phyloP scores from a whole-genome alignment of 2,888 invertebrate genomes.

The Pterobdella sp. region DNA sequence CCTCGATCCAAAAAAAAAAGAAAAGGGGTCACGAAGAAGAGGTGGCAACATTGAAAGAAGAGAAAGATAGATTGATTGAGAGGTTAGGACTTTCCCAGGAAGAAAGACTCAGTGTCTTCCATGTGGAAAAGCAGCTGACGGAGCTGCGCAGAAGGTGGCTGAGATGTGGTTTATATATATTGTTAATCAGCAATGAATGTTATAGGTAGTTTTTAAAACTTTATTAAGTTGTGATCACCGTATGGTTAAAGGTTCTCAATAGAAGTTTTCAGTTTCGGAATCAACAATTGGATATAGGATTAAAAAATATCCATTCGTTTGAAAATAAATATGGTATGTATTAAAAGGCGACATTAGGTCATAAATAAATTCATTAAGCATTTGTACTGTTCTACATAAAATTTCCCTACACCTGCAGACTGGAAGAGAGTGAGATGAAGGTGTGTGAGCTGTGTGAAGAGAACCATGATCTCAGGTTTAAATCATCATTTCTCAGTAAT shows the following conservation, averaged over 20 bases:
- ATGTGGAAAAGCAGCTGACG: constrained; percentile 36
- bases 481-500: no score
- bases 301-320: no score
- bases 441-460: constrained; percentile 91
- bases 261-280: no score
- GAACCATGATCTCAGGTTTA: constrained; percentile 84
- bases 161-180: no score
- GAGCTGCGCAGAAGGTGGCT: constrained; percentile 56
- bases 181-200: no score
- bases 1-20: constrained; percentile 28
- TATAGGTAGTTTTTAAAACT: background rate
- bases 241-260: no score
- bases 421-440: constrained; percentile 79
- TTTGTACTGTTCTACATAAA: no score
- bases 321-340: no score
- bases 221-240: no score
- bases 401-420: constrained; percentile 55
- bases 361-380: no score
- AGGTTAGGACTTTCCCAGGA: constrained; percentile 38
- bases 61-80: constrained; percentile 43
- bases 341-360: no score
- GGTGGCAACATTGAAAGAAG: constrained; percentile 40
- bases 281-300: no score
- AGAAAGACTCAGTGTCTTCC: constrained; percentile 29
- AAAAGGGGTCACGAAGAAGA: constrained; percentile 39